phyloP scores from a whole-genome alignment of 2,113 vertebrate species.

The Spheniscus mendiculus region DNA sequence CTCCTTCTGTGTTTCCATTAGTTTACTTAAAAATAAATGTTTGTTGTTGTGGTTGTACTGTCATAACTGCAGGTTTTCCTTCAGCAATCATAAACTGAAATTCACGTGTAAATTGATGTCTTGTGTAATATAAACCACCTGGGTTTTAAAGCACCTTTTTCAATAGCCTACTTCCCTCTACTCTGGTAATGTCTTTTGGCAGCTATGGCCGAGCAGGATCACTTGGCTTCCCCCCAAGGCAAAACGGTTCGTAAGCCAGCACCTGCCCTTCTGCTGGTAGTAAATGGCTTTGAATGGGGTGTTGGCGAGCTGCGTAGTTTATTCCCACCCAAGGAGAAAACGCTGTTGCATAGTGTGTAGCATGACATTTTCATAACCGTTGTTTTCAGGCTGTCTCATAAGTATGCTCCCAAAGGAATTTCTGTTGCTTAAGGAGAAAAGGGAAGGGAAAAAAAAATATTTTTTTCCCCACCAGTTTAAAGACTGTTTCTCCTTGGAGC shows the following conservation, averaged over 20 bases:
- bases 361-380: neutral
- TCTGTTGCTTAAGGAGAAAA: neutral
- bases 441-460: too few species aligned
- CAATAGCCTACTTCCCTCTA: neutral
- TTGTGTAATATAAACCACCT: neutral
- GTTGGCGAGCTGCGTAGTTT: neutral
- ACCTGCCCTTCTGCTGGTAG: neutral
- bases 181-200: neutral
- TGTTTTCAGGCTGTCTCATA: neutral
- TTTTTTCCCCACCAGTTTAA: neutral
- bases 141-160: neutral
- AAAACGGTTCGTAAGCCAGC: accelerated
- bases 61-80: neutral
- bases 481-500: neutral
- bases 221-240: neutral
- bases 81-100: accelerated
- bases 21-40: neutral
- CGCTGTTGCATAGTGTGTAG: accelerated
- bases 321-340: neutral
- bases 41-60: neutral
- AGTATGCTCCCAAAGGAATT: neutral
- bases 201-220: neutral
- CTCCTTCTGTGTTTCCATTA: neutral
- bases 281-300: neutral
- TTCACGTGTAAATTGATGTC: neutral